phyloP scores from a whole-genome alignment of 2,113 vertebrate species.

The Phalacrocorax carbo region DNA sequence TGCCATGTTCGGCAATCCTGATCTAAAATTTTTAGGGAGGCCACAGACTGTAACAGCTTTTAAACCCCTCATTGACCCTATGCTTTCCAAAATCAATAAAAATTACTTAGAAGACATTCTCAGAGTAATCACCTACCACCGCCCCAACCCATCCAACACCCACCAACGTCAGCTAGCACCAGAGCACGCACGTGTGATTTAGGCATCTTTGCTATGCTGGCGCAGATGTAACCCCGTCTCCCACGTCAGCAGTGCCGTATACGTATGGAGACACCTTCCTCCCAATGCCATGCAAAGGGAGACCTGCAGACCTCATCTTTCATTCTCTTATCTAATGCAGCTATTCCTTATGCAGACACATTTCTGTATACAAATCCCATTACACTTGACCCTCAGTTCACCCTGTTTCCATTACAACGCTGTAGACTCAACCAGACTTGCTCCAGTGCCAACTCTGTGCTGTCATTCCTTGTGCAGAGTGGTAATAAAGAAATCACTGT shows the following conservation, averaged over 20 bases:
- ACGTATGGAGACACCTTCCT: neutral
- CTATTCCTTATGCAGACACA: constrained; percentile 57
- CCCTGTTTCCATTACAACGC: constrained; percentile 81
- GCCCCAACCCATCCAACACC: neutral
- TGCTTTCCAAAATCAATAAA: neutral
- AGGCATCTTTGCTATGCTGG: fast-evolving
- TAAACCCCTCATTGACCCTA: neutral
- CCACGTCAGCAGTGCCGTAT: neutral
- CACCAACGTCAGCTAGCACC: neutral
- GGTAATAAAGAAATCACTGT: constrained; percentile 91
- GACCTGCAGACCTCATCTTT: constrained; percentile 18
- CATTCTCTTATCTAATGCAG: constrained; percentile 25
- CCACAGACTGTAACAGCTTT: neutral
- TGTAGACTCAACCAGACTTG: constrained; percentile 78
- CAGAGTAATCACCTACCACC: neutral
- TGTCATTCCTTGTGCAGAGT: constrained; percentile 72
- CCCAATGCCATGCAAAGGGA: neutral
- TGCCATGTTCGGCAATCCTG: neutral
- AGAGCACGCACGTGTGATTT: neutral
- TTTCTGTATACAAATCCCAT: constrained; percentile 56
- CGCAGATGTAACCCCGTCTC: neutral
- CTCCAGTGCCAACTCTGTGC: constrained; percentile 79
- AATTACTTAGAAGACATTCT: neutral
- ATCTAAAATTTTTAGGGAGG: neutral
- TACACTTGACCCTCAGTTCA: constrained; percentile 62